Base-by-base conservation (phyloP, 2,888 invertebrate species). In the Dicyrtomina minuta region DNA sequence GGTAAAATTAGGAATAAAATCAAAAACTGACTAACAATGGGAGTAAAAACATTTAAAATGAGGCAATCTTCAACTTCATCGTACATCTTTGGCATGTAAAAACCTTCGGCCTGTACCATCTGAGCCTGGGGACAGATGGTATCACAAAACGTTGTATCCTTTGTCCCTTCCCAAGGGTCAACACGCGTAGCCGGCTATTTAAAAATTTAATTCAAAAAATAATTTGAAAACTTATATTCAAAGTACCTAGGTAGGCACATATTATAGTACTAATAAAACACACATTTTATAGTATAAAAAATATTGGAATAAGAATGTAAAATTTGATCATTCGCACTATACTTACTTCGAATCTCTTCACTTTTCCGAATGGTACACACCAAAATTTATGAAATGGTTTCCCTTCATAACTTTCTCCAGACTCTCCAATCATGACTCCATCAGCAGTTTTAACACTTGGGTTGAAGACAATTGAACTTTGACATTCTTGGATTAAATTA, bases 341-440 rank as follows among this genome's bases (percentile, higher is more conserved):
- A n/a, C 39, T 44, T 60, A 51, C 67, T 24, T 67, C 60, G 41
- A 60, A 67, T 51, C 67, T 5, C 17, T 46, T 27, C 1, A 2
- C 1, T 27, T 59, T 67, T 1, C 59, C 67, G 27, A 49, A 67
- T 1, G 67, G 67, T n/a, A 67, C 59, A 39, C 67, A 59, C 67
- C 67, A 67, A 51, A 67, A 67, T 60, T 67, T 67, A 22, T 51
- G 33, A 44, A 67, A 67, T 12, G 46, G 49, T 39, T 60, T 26
- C 13, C 20, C 51, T 20, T 22, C 6, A 2, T 2, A 5, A 22
- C 53, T 49, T 12, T 22, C 10, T 20, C 60, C 67, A 1, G 26
- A n/a, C 33, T 67, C 67, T 10, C 67, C 67, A 15, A 49, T 10
- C 8, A 67, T 8, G 2, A 22, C 26, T 1, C 67, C 67, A 5